Evolutionary conservation across 2,113 vertebrate species (phyloP), one percentile per base, ranked within the genome.

Genomic region (Thalassoma bifasciatum): DNA sequence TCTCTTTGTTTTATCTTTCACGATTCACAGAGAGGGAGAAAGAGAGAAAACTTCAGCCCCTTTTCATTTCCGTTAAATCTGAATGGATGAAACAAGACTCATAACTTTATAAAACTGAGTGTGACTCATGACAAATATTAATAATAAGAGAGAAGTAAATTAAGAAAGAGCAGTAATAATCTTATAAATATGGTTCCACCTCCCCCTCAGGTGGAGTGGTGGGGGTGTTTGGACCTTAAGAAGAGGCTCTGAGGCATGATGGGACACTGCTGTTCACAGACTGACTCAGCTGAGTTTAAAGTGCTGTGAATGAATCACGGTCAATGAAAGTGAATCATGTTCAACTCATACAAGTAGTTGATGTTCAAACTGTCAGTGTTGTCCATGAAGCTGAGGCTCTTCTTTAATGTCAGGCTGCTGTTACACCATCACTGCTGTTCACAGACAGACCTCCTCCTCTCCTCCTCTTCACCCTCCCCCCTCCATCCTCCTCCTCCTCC

Each of bases 251-350:
- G 37, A 44, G 58, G 16, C 22, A 64, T 44, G 22, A 64, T 22
- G 24, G 24, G 38, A 30, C 37, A 49, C 16, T 60, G 49, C n/a
- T 66, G 30, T 77, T 72, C 82, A 53, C 72, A 65, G 10, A 24
- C 49, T 84, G 83, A 88, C 42, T 88, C 79, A 77, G 70, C 13
- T 59, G 52, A 40, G 60, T 78, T n/a, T 54, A 71, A 84, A 47
- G 62, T 61, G 52, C 53, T 57, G 46, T 63, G 51, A 72, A 54
- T 66, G 70, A 79, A 23, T 81, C 81, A 82, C 52, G 63, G 68
- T 72, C 78, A 73, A 19, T 64, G 17, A 40, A 40, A 13, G 69
- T 66, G 62, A 80, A 36, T 82, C 77, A 70, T 24, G 65, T 9
- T 71, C 23, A 19, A 61, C 61, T 50, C 16, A 30, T 21, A 13